These are phyloP conservation scores for Anneissia japonica DNA, from an alignment of 35 echinoderm and acorn worm genomes.

Conservation along the genomic window DNA sequence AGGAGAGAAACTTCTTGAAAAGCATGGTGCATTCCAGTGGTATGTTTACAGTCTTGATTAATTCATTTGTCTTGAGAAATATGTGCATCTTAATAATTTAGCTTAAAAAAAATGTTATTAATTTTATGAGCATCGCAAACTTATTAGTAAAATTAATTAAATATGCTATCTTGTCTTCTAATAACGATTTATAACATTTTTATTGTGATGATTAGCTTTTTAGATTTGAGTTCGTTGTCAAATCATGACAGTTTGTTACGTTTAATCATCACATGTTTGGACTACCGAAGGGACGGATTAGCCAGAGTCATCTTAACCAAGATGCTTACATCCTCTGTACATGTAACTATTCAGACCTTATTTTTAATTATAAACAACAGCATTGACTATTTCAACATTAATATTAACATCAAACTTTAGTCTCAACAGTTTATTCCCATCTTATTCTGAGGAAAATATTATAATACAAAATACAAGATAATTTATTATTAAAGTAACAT, in stretches of 20 bases:
- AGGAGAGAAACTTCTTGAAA: conserved; percentile 82
- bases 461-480: not conserved
- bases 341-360: conserved; percentile 21
- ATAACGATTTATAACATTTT: no score
- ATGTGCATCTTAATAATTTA: conserved; percentile 11
- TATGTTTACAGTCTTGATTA: conserved; percentile 27
- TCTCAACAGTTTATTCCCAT: not conserved
- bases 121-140: no score
- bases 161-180: no score
- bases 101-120: no score
- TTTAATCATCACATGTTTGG: conserved; percentile 75
- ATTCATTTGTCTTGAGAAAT: not conserved
- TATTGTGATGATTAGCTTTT: conserved; percentile 36
- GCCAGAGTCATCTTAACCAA: conserved; percentile 73
- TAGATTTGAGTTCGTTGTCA: conserved; percentile 64
- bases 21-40: conserved; percentile 83
- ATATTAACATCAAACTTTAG: not conserved
- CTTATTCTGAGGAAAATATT: not conserved
- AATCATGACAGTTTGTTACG: conserved; percentile 58
- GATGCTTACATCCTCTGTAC: conserved; percentile 56
- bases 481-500: no score
- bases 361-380: no score
- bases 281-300: conserved; percentile 74
- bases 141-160: no score
- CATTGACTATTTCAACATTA: no score